Conservation (phyloP, 2,797 vertebrate species). For the Aphelocoma californica region DNA sequence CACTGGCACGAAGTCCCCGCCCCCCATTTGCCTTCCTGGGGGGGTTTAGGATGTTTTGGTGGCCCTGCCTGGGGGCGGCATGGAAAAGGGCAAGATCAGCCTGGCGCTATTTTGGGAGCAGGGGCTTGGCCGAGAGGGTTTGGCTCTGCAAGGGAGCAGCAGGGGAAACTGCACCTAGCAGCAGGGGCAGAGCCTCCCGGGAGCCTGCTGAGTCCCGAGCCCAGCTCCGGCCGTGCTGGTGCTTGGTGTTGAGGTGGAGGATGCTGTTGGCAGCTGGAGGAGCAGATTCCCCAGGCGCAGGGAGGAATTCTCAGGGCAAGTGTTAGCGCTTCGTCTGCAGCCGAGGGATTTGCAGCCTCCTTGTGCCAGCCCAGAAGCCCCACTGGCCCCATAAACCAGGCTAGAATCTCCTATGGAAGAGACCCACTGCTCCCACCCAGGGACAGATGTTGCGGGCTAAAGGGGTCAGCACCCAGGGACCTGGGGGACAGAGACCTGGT, state of each 20-base stretch:
- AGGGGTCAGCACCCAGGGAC: neutral
- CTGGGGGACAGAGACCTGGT: neutral
- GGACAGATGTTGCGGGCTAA: neutral
- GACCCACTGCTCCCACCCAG: neutral
- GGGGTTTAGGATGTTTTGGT: neutral
- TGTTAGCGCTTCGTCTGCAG: accelerated
- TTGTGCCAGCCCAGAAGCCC: accelerated
- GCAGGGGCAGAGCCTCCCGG: neutral
- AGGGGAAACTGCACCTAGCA: accelerated
- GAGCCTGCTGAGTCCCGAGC: accelerated
- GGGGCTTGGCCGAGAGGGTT: neutral
- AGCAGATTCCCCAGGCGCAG: neutral
- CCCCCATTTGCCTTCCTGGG: neutral
- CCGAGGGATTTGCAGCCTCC: neutral
- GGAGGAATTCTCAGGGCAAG: neutral
- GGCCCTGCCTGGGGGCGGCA: accelerated
- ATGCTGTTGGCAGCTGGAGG: neutral
- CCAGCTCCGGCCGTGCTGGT: accelerated
- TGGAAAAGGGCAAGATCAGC: neutral
- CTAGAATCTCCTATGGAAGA: neutral
- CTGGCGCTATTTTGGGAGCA: neutral
- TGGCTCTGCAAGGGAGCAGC: neutral
- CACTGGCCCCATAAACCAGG: neutral
- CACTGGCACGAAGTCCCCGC: accelerated
- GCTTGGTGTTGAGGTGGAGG: neutral